Evolutionary conservation across 2,888 invertebrate genomes (phyloP), one percentile per base, ranked within the genome.

Genomic region (Drosophila mayaguana): DNA sequence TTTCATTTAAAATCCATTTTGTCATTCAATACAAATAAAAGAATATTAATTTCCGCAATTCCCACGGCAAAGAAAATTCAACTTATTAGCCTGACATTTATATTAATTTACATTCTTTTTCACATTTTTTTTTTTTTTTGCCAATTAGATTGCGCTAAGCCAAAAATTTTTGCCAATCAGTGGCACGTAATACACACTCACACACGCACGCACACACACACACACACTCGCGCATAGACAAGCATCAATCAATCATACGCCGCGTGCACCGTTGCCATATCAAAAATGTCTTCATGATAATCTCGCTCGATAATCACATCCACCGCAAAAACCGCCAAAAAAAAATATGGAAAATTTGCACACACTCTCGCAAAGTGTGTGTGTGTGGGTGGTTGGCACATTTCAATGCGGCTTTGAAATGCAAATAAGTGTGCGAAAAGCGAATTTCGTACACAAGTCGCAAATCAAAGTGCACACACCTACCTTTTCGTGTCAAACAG

Each of bases 201-300:
- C 20, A 42, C 38, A 38, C 57, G 46, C 60, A 42, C 50, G n/a
- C 38, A 18, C n/a, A n/a, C n/a, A n/a, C n/a, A n/a, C n/a, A n/a
- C n/a, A n/a, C 25, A 38, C 45, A 8, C 55, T 9, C 40, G 6
- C 43, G 25, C 45, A 67, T 63, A 57, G 57, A 71, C 76, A 64
- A 66, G 34, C 80, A 83, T 72, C 81, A 87, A 83, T 84, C 89
- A 89, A 85, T 85, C 84, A 85, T 85, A 85, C 83, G 86, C 85
- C 63, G 68, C 62, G 83, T 72, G 65, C 60, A 72, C 69, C 83
- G 68, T 61, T 34, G 66, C 70, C 70, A 66, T 73, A 73, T 63
- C 67, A 76, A 54, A 80, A 76, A 72, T 64, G 32, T 70, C 64
- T 28, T 71, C 84, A 78, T 65, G 54, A 63, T 67, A 80, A 55